These are phyloP conservation scores for Bos taurus DNA, from an alignment of 2,113 vertebrate genomes.

Conservation along the genomic window ARS-UCD2.0 NC_037333.1:11393501-11394000, in stretches of 20 bases:
- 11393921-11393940: not conserved
- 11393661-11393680: not conserved
- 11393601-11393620: not conserved
- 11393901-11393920: slow-evolving; percentile 6
- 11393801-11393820: not conserved
- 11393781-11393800: not conserved
- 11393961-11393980: not conserved
- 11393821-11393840: slow-evolving; percentile 10
- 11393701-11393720: not conserved
- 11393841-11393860: slow-evolving; percentile 40
- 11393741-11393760: not conserved
- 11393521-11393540: not conserved
- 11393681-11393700: not conserved
- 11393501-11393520: not conserved
- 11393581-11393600: not conserved
- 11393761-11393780: not conserved
- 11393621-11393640: not conserved
- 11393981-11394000: not conserved
- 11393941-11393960: not conserved
- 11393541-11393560: not conserved
- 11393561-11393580: not conserved
- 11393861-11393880: slow-evolving; percentile 34
- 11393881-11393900: slow-evolving; percentile 31
- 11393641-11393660: not conserved
- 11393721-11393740: not conserved